Evolutionary conservation across 1,140 invertebrate species (phyloP), one percentile per base, ranked within the genome.

Genomic region (Saxidomus purpurata): DNA sequence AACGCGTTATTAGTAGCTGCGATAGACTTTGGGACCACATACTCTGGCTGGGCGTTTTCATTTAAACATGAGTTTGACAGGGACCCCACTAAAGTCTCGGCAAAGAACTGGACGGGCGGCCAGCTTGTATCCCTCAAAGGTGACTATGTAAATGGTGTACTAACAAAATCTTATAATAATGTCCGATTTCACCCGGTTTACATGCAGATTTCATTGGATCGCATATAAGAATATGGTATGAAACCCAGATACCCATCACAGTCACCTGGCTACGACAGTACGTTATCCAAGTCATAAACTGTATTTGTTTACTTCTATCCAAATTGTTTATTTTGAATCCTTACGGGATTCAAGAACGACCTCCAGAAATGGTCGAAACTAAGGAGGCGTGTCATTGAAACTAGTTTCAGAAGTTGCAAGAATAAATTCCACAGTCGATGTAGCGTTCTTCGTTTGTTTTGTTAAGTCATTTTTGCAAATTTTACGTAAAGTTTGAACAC

Each of bases 31-130:
- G 80, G 80, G 31, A 82, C 80, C 8, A 83, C 80, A 11, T 83
- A 83, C 22, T 83, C 80, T 13, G 80, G 80, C 17, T 83, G 80
- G 55, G 80, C 80, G 22, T 83, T 67, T 47, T 83, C 80, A 22
- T 83, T 83, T 31, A 38, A 49, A 67, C 80, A 83, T 67, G 55
- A 83, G 38, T 67, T 52, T 67, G 40, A 63, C 25, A 43, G 40
- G 19, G 38, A 83, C 28, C 59, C 80, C 22, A 83, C 80, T 1
- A 19, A 67, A 34, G 52, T 82, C 4, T 43, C 34, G 22, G 52
- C 80, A 1, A 82, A 63, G 13, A 36, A 61, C 34, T 82, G 80
- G 80, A 38, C 22, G 13, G 80, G 80, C 3, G 80, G 80, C 19
- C 80, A 67, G 43, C 59, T 83, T 1, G 80, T 83, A 31, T 83